These are phyloP conservation scores for Myotis yumanensis DNA, from an alignment of 2,113 vertebrate genomes.

Conservation along the genomic window DNA sequence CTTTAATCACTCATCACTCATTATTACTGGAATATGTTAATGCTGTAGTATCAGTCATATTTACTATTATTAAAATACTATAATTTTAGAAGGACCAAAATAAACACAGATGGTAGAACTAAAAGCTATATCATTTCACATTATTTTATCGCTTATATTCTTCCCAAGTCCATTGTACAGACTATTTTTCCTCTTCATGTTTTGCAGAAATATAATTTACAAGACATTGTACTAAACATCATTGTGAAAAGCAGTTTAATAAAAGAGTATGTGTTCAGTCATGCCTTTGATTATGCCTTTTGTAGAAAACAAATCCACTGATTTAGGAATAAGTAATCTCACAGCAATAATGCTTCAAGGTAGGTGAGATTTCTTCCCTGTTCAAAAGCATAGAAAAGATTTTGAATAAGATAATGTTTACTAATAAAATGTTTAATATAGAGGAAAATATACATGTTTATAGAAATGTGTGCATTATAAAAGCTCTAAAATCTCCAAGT, in stretches of 20 bases:
- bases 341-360: not conserved
- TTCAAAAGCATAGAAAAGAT: not conserved
- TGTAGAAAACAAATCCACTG: constrained; percentile 22
- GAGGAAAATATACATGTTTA: not conserved
- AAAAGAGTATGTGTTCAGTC: constrained; percentile 7
- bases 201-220: not conserved
- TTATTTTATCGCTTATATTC: not conserved
- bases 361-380: not conserved
- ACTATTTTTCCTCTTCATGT: not conserved
- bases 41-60: constrained; percentile 55
- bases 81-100: constrained; percentile 43
- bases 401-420: not conserved
- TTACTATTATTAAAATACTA: constrained; percentile 62
- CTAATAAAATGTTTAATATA: constrained; percentile 18
- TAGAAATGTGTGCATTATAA: not conserved
- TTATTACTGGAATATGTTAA: constrained; percentile 75
- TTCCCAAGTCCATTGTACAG: not conserved
- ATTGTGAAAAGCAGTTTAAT: not conserved
- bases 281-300: not conserved
- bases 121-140: not conserved
- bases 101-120: constrained; percentile 37
- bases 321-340: constrained; percentile 56
- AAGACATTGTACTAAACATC: not conserved
- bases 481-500: not conserved
- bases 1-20: constrained; percentile 78